A percentile compares a stretch with the other conserved stretches of the same genome.
Evolutionary conservation across 2,797 vertebrate species (phyloP).

Genomic region (Prionace glauca): DNA sequence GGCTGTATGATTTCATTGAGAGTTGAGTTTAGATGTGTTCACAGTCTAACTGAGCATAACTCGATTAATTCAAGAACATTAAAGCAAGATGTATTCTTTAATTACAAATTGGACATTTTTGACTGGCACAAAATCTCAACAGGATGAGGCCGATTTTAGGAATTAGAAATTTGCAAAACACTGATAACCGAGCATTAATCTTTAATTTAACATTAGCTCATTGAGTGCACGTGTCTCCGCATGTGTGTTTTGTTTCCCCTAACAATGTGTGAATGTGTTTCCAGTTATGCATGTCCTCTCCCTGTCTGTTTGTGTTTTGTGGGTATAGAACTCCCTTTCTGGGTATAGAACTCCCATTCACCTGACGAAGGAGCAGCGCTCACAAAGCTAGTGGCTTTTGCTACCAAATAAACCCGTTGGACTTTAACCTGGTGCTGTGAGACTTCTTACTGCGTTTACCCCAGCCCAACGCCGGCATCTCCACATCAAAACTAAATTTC

Average conservation of each 20-base stretch:
- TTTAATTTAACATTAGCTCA: not conserved
- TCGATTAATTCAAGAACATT: not conserved
- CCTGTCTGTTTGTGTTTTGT: not conserved
- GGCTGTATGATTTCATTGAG: not conserved
- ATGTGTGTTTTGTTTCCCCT: not conserved
- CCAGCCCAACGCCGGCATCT: too few species aligned
- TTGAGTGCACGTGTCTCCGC: too few species aligned
- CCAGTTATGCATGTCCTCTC: not conserved
- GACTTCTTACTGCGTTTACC: too few species aligned
- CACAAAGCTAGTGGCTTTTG: too few species aligned
- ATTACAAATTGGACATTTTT: not conserved
- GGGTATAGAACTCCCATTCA: too few species aligned
- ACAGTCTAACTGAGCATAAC: not conserved
- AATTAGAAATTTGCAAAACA: not conserved
- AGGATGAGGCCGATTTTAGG: not conserved
- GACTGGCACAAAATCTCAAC: not conserved
- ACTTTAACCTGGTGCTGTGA: too few species aligned
- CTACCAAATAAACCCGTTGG: too few species aligned
- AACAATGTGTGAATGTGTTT: not conserved
- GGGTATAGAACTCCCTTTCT: too few species aligned
- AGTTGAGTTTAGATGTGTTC: not conserved
- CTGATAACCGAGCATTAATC: not conserved
- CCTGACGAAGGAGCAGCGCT: too few species aligned
- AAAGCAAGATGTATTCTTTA: not conserved
- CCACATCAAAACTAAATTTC: too few species aligned